Evolutionary conservation across 2,888 invertebrate genomes (phyloP).

Genomic region (Drosophila nr. perissopoda): DNA sequence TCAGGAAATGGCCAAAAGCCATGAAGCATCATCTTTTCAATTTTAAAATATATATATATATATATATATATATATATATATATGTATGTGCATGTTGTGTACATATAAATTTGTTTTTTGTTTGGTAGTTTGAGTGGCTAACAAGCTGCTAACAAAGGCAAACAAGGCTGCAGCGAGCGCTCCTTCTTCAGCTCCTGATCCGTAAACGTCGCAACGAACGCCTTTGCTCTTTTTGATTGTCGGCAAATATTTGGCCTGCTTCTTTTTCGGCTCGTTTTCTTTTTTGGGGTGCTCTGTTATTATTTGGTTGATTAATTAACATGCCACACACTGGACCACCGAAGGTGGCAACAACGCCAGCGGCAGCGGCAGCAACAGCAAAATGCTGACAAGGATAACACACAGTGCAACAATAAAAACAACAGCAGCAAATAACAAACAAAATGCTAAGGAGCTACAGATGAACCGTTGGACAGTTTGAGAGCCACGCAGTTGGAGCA

Average conservation of each 20-base stretch:
- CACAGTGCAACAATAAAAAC: slow-evolving; percentile 23
- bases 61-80: background rate
- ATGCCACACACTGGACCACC: slow-evolving; percentile 74
- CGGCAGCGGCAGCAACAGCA: slow-evolving; percentile 36
- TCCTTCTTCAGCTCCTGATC: slow-evolving; percentile 55
- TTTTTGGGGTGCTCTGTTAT: slow-evolving; percentile 52
- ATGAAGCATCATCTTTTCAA: slow-evolving; percentile 71
- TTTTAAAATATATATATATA: slow-evolving; percentile 32
- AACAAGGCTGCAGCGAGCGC: slow-evolving; percentile 39
- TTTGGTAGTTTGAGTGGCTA: slow-evolving; percentile 57
- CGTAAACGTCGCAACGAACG: slow-evolving; percentile 31
- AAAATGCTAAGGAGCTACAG: slow-evolving; percentile 3
- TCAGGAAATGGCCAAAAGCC: slow-evolving; percentile 78
- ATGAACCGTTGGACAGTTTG: slow-evolving; percentile 16
- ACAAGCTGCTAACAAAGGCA: slow-evolving; percentile 80
- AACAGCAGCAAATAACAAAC: slow-evolving; percentile 13
- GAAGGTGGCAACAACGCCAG: slow-evolving; percentile 50
- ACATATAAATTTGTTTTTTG: slow-evolving; percentile 10
- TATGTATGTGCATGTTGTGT: background rate
- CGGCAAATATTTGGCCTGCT: slow-evolving; percentile 68
- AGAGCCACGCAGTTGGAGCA: slow-evolving; percentile 4
- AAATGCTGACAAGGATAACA: slow-evolving; percentile 58
- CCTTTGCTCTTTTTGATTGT: slow-evolving; percentile 63
- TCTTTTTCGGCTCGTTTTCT: slow-evolving; percentile 60
- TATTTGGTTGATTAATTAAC: slow-evolving; percentile 81